Conservation (phyloP, 2,797 vertebrate species). For the Bovichtus diacanthus region DNA sequence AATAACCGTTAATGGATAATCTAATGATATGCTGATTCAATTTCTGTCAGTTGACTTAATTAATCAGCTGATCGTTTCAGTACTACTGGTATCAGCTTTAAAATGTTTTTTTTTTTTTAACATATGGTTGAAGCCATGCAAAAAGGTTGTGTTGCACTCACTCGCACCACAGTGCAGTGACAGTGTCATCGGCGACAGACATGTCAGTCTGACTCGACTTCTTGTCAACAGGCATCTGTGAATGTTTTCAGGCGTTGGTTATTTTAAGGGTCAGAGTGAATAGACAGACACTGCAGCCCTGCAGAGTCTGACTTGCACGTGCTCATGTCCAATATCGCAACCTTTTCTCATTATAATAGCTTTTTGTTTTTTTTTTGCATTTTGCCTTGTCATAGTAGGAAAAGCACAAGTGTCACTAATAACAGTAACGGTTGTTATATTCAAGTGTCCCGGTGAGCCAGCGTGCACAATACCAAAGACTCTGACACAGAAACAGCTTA, state of each 20-base stretch:
- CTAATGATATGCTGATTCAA: background rate
- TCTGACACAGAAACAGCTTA: background rate
- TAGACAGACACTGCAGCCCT: constrained; percentile 41
- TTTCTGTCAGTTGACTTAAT: background rate
- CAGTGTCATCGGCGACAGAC: constrained; percentile 27
- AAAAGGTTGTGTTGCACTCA: background rate
- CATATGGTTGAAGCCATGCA: background rate
- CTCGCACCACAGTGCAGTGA: constrained; percentile 7
- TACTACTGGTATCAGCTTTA: background rate
- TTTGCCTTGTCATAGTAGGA: background rate
- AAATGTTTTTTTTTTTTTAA: no score
- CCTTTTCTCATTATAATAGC: background rate
- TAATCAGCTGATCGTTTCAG: background rate
- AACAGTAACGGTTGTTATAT: background rate
- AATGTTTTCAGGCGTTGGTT: constrained; percentile 74
- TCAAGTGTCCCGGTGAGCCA: background rate
- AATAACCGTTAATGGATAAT: background rate
- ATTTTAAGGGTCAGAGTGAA: constrained; percentile 65
- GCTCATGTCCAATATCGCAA: constrained; percentile 55
- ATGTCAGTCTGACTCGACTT: constrained; percentile 38
- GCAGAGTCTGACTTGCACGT: constrained; percentile 53
- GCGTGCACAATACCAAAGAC: background rate
- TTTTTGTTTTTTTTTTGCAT: background rate
- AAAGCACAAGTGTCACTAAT: background rate
- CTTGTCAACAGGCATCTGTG: constrained; percentile 56